Evolutionary conservation across 64 coral and sea anemone genomes (phyloP).

Genomic region (Trachythela sp.): DNA sequence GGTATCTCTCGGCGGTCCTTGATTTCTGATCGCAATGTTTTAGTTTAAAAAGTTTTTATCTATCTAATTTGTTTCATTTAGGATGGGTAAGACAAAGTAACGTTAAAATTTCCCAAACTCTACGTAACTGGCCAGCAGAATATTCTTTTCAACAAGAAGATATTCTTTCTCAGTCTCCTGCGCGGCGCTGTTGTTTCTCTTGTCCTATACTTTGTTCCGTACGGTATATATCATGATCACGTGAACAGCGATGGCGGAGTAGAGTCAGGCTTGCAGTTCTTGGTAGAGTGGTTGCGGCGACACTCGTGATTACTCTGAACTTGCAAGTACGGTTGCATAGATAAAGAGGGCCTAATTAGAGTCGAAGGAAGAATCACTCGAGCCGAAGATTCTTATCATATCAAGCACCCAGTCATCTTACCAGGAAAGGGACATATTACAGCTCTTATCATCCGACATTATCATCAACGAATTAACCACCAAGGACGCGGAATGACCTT

Average conservation of each 20-base stretch:
- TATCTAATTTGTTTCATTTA: constrained; percentile 21
- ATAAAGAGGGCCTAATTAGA: too few species aligned
- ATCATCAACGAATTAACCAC: too few species aligned
- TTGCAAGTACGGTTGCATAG: constrained; percentile 57
- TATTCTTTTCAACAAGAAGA: constrained; percentile 91
- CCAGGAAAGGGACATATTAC: too few species aligned
- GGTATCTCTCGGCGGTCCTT: too few species aligned
- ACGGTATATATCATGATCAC: constrained; percentile 49
- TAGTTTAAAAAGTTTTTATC: too few species aligned
- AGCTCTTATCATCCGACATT: too few species aligned
- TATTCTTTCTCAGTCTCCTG: constrained; percentile 76
- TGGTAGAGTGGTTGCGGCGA: constrained; percentile 80
- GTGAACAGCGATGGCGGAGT: constrained; percentile 50
- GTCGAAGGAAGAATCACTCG: too few species aligned
- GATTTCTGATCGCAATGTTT: not conserved
- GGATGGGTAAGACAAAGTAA: constrained; percentile 72
- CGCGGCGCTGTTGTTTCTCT: constrained; percentile 77
- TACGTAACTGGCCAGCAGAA: constrained; percentile 94
- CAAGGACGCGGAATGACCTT: too few species aligned
- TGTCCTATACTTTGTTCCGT: constrained; percentile 75
- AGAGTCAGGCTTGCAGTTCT: constrained; percentile 66
- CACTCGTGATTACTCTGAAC: constrained; percentile 80
- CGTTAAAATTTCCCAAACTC: constrained; percentile 62
- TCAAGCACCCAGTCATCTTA: too few species aligned
- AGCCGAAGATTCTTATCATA: too few species aligned